These are phyloP conservation scores for Atethmia centrago DNA, from an alignment of 2,888 invertebrate species.

Conservation along the genomic window DNA sequence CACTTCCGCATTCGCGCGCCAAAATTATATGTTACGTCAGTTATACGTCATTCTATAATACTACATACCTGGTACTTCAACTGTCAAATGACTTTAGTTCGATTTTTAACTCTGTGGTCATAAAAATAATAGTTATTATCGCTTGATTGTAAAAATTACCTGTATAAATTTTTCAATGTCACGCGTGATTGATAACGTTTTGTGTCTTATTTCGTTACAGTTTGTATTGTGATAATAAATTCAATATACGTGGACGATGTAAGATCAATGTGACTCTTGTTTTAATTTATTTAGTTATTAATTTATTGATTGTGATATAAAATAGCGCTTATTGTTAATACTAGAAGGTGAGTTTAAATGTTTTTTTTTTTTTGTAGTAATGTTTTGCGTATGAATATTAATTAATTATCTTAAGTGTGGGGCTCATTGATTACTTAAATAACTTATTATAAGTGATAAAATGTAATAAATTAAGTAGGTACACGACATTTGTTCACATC, in stretches of 20 bases:
- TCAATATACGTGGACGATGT: constrained; percentile 46
- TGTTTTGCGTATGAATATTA: neutral
- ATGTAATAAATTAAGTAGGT: neutral
- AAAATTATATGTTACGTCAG: constrained; percentile 56
- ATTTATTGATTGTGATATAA: constrained; percentile 49
- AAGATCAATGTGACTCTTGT: constrained; percentile 13
- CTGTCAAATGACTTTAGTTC: constrained; percentile 37
- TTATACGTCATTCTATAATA: constrained; percentile 42
- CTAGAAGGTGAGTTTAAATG: constrained; percentile 39
- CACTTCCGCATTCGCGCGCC: constrained; percentile 58
- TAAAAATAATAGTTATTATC: constrained; percentile 15
- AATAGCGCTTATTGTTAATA: constrained; percentile 35
- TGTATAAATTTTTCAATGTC: constrained; percentile 61
- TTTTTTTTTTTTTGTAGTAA: neutral
- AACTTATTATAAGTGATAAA: neutral
- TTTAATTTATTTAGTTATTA: constrained; percentile 44
- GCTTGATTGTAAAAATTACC: constrained; percentile 26
- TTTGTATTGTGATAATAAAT: constrained; percentile 26
- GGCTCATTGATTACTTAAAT: no score
- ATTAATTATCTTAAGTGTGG: neutral
- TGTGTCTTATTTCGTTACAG: constrained; percentile 4
- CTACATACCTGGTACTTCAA: constrained; percentile 49
- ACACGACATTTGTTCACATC: neutral
- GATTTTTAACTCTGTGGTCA: constrained; percentile 13
- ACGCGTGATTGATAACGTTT: constrained; percentile 47